Evolutionary conservation across 2,888 invertebrate species (phyloP).

Genomic region (Lathronympha strigana): DNA sequence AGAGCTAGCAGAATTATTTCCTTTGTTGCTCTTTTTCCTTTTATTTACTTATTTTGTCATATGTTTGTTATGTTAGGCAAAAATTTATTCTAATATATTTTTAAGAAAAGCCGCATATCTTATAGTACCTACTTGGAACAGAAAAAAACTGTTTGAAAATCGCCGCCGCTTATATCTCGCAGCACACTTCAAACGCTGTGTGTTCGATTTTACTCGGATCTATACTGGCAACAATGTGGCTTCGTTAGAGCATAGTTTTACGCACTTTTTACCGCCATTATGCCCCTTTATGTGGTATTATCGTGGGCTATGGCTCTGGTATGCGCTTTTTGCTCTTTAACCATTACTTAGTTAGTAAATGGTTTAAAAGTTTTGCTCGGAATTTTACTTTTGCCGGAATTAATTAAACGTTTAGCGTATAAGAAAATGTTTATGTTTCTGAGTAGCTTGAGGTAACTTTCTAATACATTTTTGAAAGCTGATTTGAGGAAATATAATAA

Average conservation of each 20-base stretch:
- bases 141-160: neutral
- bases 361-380: constrained; percentile 1
- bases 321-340: constrained; percentile 30
- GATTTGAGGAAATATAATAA: too few relatives aligned
- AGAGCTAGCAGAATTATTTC: too few relatives aligned
- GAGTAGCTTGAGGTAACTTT: neutral
- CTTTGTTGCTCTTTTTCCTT: too few relatives aligned
- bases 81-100: too few relatives aligned
- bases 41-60: too few relatives aligned
- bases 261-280: constrained; percentile 63
- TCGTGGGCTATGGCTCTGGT: constrained; percentile 8
- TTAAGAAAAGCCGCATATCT: too few relatives aligned
- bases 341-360: neutral
- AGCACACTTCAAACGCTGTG: constrained; percentile 49
- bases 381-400: constrained; percentile 2
- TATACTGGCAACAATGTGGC: constrained; percentile 70
- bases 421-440: neutral
- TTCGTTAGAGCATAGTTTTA: constrained; percentile 73
- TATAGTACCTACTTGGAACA: too few relatives aligned
- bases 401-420: neutral
- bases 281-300: constrained; percentile 34
- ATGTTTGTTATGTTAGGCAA: too few relatives aligned
- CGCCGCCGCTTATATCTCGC: neutral
- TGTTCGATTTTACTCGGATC: constrained; percentile 69
- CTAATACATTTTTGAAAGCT: too few relatives aligned